Percentiles rank a stretch among this genome's conserved stretches.
Conservation (phyloP, 2,113 vertebrate genomes). For the Hemiscyllium ocellatum region DNA sequence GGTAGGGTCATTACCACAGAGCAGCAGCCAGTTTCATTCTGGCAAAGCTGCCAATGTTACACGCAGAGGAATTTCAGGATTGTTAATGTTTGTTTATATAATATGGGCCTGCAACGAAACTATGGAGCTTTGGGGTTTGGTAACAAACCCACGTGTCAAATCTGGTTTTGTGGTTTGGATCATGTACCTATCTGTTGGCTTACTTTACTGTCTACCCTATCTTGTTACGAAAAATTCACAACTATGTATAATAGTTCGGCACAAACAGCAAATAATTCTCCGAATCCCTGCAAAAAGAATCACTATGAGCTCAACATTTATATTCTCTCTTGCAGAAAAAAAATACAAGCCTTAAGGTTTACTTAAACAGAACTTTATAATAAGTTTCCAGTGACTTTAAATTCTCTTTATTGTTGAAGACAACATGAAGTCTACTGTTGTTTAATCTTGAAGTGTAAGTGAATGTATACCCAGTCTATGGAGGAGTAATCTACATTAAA, state of each 20-base stretch:
- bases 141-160: neutral
- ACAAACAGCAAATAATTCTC: neutral
- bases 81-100: neutral
- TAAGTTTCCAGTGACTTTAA: neutral
- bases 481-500: neutral
- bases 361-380: neutral
- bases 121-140: neutral
- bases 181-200: neutral
- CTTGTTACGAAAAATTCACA: neutral
- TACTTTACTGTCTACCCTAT: neutral
- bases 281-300: neutral
- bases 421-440: neutral
- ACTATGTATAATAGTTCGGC: neutral
- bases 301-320: neutral
- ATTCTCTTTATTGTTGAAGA: neutral
- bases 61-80: neutral
- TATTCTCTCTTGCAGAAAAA: neutral
- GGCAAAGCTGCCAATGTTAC: neutral
- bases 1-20: neutral
- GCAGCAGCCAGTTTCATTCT: neutral
- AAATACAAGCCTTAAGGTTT: neutral
- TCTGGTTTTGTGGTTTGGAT: slow-evolving; percentile 1
- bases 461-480: neutral
- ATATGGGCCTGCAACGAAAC: neutral
- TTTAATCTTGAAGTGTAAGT: neutral